These are phyloP conservation scores for Heliconius aoede DNA, from an alignment of 2,888 invertebrate species.

Conservation along the genomic window DNA sequence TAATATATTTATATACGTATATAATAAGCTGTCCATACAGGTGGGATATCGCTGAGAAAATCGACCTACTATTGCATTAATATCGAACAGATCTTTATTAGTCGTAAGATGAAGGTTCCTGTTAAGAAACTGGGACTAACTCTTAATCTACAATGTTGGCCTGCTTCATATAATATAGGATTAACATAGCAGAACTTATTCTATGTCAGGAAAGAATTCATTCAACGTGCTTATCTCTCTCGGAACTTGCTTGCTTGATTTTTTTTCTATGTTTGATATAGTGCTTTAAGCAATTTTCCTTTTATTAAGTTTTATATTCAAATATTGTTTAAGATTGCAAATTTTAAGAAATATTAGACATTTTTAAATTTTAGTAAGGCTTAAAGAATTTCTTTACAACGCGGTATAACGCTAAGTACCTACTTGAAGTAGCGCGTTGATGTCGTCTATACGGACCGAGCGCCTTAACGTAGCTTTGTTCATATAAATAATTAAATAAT, in stretches of 20 bases:
- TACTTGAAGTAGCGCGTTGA: constrained; percentile 20
- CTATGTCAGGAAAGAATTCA: neutral
- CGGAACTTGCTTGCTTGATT: neutral
- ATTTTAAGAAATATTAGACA: too few relatives aligned
- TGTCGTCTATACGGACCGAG: constrained; percentile 27
- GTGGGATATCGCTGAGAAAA: constrained; percentile 21
- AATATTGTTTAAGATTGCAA: too few relatives aligned
- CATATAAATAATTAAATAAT: too few relatives aligned
- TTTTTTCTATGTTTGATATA: too few relatives aligned
- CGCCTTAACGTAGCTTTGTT: neutral
- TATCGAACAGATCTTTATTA: constrained; percentile 30
- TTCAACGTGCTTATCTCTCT: too few relatives aligned
- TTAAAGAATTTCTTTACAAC: too few relatives aligned
- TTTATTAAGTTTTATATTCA: too few relatives aligned
- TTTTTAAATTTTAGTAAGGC: too few relatives aligned
- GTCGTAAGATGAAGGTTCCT: constrained; percentile 15
- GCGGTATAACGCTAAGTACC: neutral
- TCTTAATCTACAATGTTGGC: neutral
- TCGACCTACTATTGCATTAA: constrained; percentile 7
- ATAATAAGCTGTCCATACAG: constrained; percentile 1
- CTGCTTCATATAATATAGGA: constrained; percentile 3
- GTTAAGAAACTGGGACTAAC: constrained; percentile 20
- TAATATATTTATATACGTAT: neutral
- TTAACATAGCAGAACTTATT: neutral
- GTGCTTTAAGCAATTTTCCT: too few relatives aligned